phyloP scores from a whole-genome alignment of 2,113 vertebrate species.

The Opisthocomus hoazin region DNA sequence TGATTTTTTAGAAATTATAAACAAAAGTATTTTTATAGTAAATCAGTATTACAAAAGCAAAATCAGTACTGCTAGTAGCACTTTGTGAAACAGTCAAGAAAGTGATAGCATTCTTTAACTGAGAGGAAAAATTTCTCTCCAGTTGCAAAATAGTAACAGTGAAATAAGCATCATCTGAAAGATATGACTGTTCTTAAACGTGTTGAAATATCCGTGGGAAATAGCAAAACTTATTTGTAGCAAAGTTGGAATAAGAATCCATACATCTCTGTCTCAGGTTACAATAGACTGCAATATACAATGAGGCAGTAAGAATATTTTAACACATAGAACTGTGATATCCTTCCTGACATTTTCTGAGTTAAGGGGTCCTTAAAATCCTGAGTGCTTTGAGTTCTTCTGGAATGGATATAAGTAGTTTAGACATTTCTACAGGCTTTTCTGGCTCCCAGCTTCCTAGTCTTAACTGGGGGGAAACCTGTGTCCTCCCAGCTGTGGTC shows the following conservation, averaged over 20 bases:
- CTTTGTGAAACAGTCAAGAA: not conserved
- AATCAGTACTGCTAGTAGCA: not conserved
- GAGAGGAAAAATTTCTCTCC: not conserved
- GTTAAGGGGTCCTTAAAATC: not conserved
- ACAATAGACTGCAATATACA: not conserved
- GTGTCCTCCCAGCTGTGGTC: not conserved
- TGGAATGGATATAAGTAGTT: not conserved
- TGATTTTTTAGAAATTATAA: not conserved
- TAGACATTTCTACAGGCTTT: not conserved
- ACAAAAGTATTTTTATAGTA: not conserved
- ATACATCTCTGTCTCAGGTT: not conserved
- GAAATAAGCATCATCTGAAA: not conserved
- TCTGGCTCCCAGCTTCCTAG: not conserved
- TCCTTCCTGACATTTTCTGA: not conserved
- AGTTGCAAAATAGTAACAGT: not conserved
- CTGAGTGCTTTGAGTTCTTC: not conserved
- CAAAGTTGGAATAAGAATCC: not conserved
- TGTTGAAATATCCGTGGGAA: not conserved
- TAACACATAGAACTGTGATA: not conserved
- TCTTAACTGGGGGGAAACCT: not conserved
- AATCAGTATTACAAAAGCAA: not conserved
- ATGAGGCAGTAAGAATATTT: not conserved
- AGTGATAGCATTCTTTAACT: not conserved
- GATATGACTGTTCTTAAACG: not conserved
- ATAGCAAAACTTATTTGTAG: not conserved